Conservation (phyloP, 2,113 vertebrate genomes). For the Bothrops jararaca region DNA sequence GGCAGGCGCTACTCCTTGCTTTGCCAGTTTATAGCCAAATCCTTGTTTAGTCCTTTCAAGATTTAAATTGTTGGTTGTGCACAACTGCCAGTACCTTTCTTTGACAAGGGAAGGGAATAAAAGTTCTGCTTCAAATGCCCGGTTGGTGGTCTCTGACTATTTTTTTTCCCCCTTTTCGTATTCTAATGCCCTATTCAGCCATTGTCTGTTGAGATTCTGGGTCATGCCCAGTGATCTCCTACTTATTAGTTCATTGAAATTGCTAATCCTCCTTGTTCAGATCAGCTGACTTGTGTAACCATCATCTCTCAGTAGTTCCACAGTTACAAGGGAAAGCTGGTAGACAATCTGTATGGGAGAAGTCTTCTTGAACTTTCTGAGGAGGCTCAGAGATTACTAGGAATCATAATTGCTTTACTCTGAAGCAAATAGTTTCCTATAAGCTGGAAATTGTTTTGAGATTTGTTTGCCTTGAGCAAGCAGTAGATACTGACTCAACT, state of each 20-base stretch:
- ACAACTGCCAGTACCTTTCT: slow-evolving; percentile 3
- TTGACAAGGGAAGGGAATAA: slow-evolving; percentile 21
- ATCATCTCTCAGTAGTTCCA: neutral
- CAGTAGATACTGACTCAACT: neutral
- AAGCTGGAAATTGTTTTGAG: neutral
- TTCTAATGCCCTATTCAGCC: neutral
- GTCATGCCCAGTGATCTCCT: neutral
- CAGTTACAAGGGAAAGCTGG: neutral
- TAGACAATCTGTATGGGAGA: neutral
- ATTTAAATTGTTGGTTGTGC: slow-evolving; percentile 8
- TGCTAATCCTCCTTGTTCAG: neutral
- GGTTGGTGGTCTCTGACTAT: neutral
- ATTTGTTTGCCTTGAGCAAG: neutral
- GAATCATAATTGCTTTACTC: neutral
- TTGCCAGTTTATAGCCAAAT: slow-evolving; percentile 31
- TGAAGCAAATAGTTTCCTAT: neutral
- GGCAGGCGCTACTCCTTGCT: slow-evolving; percentile 14
- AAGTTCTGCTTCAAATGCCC: slow-evolving; percentile 29
- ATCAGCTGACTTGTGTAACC: neutral
- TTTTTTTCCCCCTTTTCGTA: neutral
- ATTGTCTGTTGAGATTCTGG: neutral
- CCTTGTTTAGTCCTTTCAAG: slow-evolving; percentile 25
- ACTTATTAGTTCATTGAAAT: neutral
- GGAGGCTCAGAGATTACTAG: neutral
- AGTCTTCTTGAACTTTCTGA: neutral